Evolutionary conservation across 2,113 vertebrate species (phyloP).

Genomic region (Percopsis transmontana): DNA sequence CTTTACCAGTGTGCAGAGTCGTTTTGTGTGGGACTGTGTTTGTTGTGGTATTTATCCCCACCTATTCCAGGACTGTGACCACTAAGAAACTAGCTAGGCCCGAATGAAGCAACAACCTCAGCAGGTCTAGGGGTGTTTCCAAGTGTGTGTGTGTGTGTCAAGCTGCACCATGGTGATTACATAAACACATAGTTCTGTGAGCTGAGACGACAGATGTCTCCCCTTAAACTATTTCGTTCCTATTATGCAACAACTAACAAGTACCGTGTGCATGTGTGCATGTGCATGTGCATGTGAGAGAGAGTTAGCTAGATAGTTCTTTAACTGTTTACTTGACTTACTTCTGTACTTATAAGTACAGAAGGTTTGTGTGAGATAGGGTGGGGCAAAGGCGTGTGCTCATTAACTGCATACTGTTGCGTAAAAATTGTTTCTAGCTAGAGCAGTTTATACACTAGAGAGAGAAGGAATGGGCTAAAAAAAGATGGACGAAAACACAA

Average conservation of each 20-base stretch:
- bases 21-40: no score
- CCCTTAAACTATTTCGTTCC: slow-evolving; percentile 52
- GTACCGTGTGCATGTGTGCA: neutral
- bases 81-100: no score
- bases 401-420: neutral
- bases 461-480: neutral
- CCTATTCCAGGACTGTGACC: no score
- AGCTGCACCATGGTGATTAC: slow-evolving; percentile 56
- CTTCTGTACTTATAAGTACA: no score
- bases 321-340: slow-evolving; percentile 1
- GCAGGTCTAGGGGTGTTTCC: no score
- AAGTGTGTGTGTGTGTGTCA: slow-evolving; percentile 6
- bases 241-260: slow-evolving; percentile 60
- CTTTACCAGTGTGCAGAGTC: no score
- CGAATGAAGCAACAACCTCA: no score
- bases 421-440: neutral
- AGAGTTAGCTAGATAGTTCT: neutral
- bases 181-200: slow-evolving; percentile 63
- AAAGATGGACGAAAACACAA: neutral
- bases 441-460: neutral
- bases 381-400: no score
- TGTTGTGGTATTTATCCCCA: no score
- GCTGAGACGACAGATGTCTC: slow-evolving; percentile 60
- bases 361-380: neutral
- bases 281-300: slow-evolving; percentile 15